Evolutionary conservation across 2,113 vertebrate genomes (phyloP), one percentile per base, ranked within the genome.

Genomic region (Theristicus caerulescens): DNA sequence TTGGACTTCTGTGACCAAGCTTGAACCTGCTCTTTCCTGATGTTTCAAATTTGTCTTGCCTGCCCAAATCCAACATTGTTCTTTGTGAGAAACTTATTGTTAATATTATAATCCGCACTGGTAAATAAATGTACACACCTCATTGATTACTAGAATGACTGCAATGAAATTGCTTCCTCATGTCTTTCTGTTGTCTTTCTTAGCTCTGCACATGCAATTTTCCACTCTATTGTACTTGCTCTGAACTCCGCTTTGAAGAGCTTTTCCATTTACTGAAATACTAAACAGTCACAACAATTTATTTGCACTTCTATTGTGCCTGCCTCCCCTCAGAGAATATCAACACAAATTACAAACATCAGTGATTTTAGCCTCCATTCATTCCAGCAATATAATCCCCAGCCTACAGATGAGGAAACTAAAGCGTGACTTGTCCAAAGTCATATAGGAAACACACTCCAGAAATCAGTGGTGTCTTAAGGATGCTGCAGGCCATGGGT

Each of bases 271-370:
- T 95, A 87, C 84, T 94, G 97, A 88, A 97, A 94, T 96, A 94
- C 91, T 95, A 93, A 95, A 79, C 91, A 97, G 95, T 95, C 94
- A 95, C 91, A 95, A 96, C 78, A 94, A 93, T 96, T 96, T 97
- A 94, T 96, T 96, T 97, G 93, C 94, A 93, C 89, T 96, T 91
- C 87, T 77, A 88, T 96, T 97, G 94, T 97, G 89, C 93, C 44
- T 96, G 83, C 62, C 77, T 96, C 51, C 95, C 95, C 91, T 95
- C 64, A 3, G 95, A 95, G 93, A 95, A 96, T 96, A 95, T 97
- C 97, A 95, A 94, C 93, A 94, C 95, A 94, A 94, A 96, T 97
- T 97, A 96, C 89, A 93, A 96, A 95, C 94, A 96, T 93, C 93
- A 95, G 81, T 95, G 94, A 82, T 87, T 96, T 95, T 93, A 94